A percentile compares a stretch with the other conserved stretches of the same genome.
Evolutionary conservation across 2,113 vertebrate genomes (phyloP).

Genomic region (Kryptolebias marmoratus): DNA sequence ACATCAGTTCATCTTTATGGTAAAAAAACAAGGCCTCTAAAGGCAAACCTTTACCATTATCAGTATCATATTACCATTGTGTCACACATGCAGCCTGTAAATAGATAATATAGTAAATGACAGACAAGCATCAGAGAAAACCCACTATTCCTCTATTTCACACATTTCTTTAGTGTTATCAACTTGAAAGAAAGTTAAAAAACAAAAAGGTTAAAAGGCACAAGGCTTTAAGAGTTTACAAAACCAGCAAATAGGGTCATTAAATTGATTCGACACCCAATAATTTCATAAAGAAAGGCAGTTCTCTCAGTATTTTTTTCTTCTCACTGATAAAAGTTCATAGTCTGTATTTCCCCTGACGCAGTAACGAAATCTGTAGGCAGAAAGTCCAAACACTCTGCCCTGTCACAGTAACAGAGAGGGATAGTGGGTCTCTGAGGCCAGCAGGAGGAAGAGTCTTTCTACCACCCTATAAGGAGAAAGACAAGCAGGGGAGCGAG

Average conservation of each 20-base stretch:
- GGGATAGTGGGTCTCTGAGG: conserved; percentile 91
- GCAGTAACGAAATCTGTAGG: conserved; percentile 41
- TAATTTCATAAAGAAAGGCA: conserved; percentile 1
- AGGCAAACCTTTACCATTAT: background rate
- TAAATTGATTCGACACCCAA: conserved; percentile 8
- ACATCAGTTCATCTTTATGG: no score
- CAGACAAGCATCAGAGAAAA: no score
- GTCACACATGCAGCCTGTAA: no score
- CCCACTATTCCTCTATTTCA: no score
- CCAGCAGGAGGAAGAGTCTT: conserved; percentile 83
- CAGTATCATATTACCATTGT: no score
- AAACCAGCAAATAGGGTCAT: conserved; percentile 9
- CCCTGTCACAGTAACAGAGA: conserved; percentile 67
- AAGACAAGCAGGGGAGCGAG: conserved; percentile 42
- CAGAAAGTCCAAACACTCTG: conserved; percentile 42
- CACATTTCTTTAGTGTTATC: no score
- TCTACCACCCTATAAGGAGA: conserved; percentile 90
- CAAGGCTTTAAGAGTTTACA: conserved; percentile 15
- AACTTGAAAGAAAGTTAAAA: no score
- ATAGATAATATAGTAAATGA: no score
- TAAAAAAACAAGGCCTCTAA: background rate
- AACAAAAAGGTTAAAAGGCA: conserved; percentile 10
- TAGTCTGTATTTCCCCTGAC: background rate
- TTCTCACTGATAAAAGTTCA: background rate
- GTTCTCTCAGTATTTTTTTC: background rate